phyloP scores from a whole-genome alignment of 30 jellyfish, hydroid and myxozoan genomes.

The Turritopsis rubra region DNA sequence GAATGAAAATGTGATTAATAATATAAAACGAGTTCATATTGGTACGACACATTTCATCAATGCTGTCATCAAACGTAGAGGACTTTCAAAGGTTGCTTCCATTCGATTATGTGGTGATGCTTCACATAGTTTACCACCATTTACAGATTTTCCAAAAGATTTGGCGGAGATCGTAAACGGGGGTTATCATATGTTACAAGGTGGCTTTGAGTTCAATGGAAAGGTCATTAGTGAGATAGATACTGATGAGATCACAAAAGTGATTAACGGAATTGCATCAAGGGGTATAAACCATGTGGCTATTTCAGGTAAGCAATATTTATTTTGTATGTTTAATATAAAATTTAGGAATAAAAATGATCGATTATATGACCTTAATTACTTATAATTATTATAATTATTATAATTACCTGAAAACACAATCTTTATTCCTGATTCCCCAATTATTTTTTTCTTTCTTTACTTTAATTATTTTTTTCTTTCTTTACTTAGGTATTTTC shows the following conservation, averaged over 20 bases:
- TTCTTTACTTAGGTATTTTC: constrained; percentile 31
- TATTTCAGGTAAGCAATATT: constrained; percentile 31
- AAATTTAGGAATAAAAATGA: too few relatives aligned
- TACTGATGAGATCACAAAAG: constrained; percentile 15
- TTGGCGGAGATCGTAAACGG: constrained; percentile 27
- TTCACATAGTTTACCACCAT: constrained; percentile 44
- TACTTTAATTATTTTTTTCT: not conserved
- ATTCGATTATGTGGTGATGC: constrained; percentile 47
- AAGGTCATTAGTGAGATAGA: constrained; percentile 22
- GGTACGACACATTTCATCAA: constrained; percentile 65
- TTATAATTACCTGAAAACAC: too few relatives aligned
- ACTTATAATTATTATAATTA: too few relatives aligned
- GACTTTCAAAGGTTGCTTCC: constrained; percentile 27
- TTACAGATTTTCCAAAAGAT: constrained; percentile 45
- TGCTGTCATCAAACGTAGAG: constrained; percentile 50
- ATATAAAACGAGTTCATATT: constrained; percentile 20
- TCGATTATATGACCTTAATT: too few relatives aligned
- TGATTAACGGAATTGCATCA: constrained; percentile 1
- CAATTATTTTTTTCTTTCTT: too few relatives aligned
- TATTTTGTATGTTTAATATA: too few relatives aligned
- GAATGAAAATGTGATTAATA: not conserved
- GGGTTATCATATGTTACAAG: constrained; percentile 25
- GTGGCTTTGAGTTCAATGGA: constrained; percentile 42
- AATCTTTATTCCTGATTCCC: too few relatives aligned
- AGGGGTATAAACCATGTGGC: constrained; percentile 44